Conservation (phyloP, 30 jellyfish, hydroid and myxozoan species). For the Turritopsis dohrnii region DNA sequence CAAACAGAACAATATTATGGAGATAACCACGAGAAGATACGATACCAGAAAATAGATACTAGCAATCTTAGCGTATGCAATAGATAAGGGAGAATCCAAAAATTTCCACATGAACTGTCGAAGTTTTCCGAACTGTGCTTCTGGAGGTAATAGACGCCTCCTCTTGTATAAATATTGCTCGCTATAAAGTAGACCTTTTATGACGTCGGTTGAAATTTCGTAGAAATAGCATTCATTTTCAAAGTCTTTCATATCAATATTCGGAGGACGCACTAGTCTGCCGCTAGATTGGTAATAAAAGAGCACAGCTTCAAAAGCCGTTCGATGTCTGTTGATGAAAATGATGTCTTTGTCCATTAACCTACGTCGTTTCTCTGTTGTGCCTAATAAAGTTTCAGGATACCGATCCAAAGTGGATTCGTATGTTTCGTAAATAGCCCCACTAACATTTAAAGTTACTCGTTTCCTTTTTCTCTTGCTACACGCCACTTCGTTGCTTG, state of each 20-base stretch:
- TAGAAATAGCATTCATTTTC: constrained; percentile 52
- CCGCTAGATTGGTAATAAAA: constrained; percentile 67
- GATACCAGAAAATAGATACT: not conserved
- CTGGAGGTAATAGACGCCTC: not conserved
- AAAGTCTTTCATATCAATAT: constrained; percentile 35
- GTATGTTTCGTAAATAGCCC: constrained; percentile 50
- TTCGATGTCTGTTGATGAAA: constrained; percentile 38
- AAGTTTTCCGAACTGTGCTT: not conserved
- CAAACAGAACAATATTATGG: constrained; percentile 4
- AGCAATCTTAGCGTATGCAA: not conserved
- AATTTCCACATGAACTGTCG: constrained; percentile 32
- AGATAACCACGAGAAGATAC: not conserved
- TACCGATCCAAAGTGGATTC: constrained; percentile 39
- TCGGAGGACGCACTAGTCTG: constrained; percentile 45
- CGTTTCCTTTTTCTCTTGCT: not conserved
- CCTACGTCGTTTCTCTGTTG: constrained; percentile 16
- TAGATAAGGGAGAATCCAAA: constrained; percentile 11
- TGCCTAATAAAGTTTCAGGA: constrained; percentile 64
- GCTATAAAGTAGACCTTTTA: constrained; percentile 23
- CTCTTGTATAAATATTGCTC: constrained; percentile 19
- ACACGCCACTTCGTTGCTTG: not conserved
- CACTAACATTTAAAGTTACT: constrained; percentile 45
- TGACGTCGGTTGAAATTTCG: constrained; percentile 37
- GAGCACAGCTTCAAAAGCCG: constrained; percentile 56
- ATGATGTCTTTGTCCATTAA: constrained; percentile 17